Evolutionary conservation across 2,888 invertebrate species (phyloP), one percentile per base, ranked within the genome.

Genomic region (Pristionchus mayeri): DNA sequence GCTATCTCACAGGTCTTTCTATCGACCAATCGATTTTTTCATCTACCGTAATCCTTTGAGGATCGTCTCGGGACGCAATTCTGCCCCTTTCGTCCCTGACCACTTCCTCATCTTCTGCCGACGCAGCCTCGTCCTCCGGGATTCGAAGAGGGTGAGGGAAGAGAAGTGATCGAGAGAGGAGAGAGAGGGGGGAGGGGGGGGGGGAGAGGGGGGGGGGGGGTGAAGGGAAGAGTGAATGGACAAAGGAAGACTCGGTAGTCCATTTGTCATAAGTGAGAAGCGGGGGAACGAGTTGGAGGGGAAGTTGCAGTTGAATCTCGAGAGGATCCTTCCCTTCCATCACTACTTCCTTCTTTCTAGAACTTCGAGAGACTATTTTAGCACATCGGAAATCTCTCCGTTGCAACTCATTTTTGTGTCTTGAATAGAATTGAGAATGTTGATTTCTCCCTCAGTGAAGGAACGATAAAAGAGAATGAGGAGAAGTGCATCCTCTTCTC

Each of bases 211-310:
- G 44, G n/a, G 11, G 16, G 37, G 6, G n/a, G 24, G 21, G 21
- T 16, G 71, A 71, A 40, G 44, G 24, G 71, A 71, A 30, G 11
- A n/a, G 71, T 54, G 71, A 30, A 71, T 34, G 40, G 71, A 71
- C 71, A 71, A 71, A 71, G 40, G 71, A 44, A 44, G 71, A 24
- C 71, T 71, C 24, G 71, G 71, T 71, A 71, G 71, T 71, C 71
- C 71, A 71, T 71, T 71, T 71, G 71, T 71, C 71, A 71, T 71
- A 71, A 71, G 71, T 71, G 71, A 71, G 71, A 71, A 63, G 71
- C 34, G 71, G n/a, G n/a, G 40, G 30, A 71, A 37, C 40, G 71
- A 71, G 71, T 63, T 63, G 63, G 40, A n/a, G 71, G 40, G n/a
- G 67, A 67, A 67, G 63, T 37, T 63, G 13, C 63, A 34, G 63